Percentiles rank a stretch among this genome's conserved stretches.
Evolutionary conservation across 2,113 vertebrate genomes (phyloP).

Genomic region (Ascaphus truei): DNA sequence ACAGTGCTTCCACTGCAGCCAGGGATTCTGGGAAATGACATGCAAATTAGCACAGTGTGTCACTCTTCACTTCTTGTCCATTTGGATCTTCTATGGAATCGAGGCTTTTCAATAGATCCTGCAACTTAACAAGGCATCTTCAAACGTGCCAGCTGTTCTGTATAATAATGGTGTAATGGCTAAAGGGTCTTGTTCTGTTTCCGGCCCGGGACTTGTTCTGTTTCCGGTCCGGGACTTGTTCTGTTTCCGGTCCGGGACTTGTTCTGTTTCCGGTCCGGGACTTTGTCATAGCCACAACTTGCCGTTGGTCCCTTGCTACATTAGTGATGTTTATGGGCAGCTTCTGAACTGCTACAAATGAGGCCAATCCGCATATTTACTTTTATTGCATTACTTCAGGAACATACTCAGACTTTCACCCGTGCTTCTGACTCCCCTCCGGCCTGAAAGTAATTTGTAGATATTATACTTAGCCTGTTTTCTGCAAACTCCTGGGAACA

Average conservation of each 20-base stretch:
- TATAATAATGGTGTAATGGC: too few relatives aligned
- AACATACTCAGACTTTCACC: constrained; percentile 52
- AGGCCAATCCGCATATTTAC: constrained; percentile 57
- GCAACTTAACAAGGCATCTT: too few relatives aligned
- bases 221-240: constrained; percentile 18
- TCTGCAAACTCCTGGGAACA: constrained; percentile 25
- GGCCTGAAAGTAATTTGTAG: constrained; percentile 48
- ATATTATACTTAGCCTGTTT: constrained; percentile 30
- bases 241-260: constrained; percentile 19
- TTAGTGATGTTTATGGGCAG: constrained; percentile 47
- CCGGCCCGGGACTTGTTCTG: too few relatives aligned
- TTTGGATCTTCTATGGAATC: too few relatives aligned
- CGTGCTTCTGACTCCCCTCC: constrained; percentile 50
- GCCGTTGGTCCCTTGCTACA: constrained; percentile 40
- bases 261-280: neutral
- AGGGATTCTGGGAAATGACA: too few relatives aligned
- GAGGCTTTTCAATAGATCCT: too few relatives aligned
- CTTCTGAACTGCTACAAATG: constrained; percentile 55
- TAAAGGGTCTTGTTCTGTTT: too few relatives aligned
- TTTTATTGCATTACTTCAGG: constrained; percentile 61
- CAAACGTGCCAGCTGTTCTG: too few relatives aligned
- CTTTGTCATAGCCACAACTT: constrained; percentile 12
- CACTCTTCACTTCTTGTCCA: too few relatives aligned
- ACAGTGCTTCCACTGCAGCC: too few relatives aligned
- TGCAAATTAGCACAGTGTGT: too few relatives aligned